Evolutionary conservation across 2,113 vertebrate species (phyloP), one percentile per base, ranked within the genome.

Genomic region (Oophaga pumilio): DNA sequence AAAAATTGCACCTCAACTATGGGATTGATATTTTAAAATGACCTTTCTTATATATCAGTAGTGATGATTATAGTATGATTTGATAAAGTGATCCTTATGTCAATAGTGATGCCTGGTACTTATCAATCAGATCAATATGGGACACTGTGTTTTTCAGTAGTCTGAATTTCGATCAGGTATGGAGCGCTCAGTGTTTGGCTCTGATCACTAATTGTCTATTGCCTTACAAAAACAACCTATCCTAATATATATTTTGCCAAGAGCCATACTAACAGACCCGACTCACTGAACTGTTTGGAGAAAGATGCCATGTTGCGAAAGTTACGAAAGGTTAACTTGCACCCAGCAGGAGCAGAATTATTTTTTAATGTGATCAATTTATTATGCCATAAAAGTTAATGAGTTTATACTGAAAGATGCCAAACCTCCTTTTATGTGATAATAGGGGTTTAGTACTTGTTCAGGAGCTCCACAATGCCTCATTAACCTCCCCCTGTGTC

Each of bases 371-470:
- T 92, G 92, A 92, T 92, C 92, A 94, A 92, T 95, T 96, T 95
- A 95, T 95, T 94, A 92, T 92, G 90, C 93, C 93, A 94, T 95
- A 95, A 96, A 96, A 95, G 90, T 94, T 95, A 95, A 96, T 96
- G 96, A 95, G 95, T 96, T 96, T 96, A 95, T 96, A 93, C 90
- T 92, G 92, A 94, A 94, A 91, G 93, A 92, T 89, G 91, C 93
- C 92, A 92, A 94, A 92, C 93, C 89, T 93, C 92, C 92, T 90
- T 93, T 92, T 91, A 94, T 94, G 92, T 92, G 95, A 95, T 95
- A 95, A 96, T 91, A 92, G 93, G 91, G 92, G 93, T 95, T 96
- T 94, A 95, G 93, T 60, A 89, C 92, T 91, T 52, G 33, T 89
- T 91, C 91, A 87, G 11, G 33, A 87, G 89, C 85, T 90, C 89